These are phyloP conservation scores for Mythimna impura DNA, from an alignment of 2,888 invertebrate genomes.

Conservation along the genomic window DNA sequence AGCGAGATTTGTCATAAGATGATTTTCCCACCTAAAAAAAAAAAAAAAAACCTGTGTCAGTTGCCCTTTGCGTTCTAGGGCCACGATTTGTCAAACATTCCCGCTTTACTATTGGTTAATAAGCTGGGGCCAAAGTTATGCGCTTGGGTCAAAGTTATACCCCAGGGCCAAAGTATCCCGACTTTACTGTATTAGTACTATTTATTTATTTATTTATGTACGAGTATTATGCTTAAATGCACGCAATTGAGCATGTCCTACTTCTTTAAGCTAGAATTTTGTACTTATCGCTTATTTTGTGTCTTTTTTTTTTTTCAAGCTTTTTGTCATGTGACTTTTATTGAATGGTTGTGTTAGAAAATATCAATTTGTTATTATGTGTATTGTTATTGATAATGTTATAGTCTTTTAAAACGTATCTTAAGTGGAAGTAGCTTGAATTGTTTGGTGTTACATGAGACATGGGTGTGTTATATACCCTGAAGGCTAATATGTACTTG, in stretches of 20 bases:
- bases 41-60: too few species aligned
- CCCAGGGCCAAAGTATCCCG: too few species aligned
- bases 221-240: conserved; percentile 20
- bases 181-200: neutral
- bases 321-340: conserved; percentile 18
- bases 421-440: too few species aligned
- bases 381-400: neutral
- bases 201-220: conserved; percentile 28
- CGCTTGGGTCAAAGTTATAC: too few species aligned
- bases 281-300: conserved; percentile 14
- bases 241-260: conserved; percentile 32
- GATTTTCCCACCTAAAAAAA: too few species aligned
- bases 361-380: conserved; percentile 41
- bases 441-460: neutral
- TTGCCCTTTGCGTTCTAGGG: too few species aligned
- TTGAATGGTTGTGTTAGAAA: conserved; percentile 20
- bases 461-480: too few species aligned
- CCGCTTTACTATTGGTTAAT: too few species aligned
- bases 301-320: neutral
- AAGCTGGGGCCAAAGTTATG: too few species aligned
- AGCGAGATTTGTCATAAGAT: too few species aligned
- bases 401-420: neutral
- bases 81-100: too few species aligned
- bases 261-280: conserved; percentile 4
- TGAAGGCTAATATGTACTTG: too few species aligned